A percentile compares a stretch with the other conserved stretches of the same genome.
These are phyloP conservation scores for Megalurothrips usitatus DNA, from an alignment of 2,888 invertebrate species.

Conservation along the genomic window DNA sequence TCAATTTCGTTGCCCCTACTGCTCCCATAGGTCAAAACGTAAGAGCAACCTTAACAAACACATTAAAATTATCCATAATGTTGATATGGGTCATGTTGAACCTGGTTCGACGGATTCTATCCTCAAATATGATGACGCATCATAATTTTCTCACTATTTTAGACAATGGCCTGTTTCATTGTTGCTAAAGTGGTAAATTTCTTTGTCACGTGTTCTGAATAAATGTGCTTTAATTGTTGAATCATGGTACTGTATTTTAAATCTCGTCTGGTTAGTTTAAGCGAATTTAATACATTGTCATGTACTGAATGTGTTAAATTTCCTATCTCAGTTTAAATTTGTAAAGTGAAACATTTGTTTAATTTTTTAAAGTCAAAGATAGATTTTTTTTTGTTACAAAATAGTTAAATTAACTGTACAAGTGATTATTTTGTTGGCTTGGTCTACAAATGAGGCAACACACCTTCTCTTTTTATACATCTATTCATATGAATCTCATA, in stretches of 20 bases:
- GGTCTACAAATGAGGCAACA: too few relatives aligned
- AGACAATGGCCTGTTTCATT: too few relatives aligned
- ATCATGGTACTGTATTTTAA: too few relatives aligned
- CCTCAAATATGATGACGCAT: not conserved
- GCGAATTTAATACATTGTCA: not conserved
- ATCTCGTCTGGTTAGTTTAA: not conserved
- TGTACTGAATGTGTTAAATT: not conserved
- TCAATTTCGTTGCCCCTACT: slow-evolving; percentile 45
- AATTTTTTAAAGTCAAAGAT: not conserved
- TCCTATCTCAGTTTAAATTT: not conserved
- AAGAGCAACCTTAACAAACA: slow-evolving; percentile 32
- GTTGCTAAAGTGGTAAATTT: too few relatives aligned
- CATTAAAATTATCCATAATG: slow-evolving; percentile 30
- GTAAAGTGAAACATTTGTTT: not conserved
- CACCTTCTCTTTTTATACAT: too few relatives aligned
- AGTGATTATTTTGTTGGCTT: too few relatives aligned
- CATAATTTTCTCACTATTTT: not conserved
- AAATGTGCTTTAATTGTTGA: too few relatives aligned
- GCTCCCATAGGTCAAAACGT: slow-evolving; percentile 38
- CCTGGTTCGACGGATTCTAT: not conserved
- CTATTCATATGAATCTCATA: too few relatives aligned
- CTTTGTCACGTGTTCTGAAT: too few relatives aligned
- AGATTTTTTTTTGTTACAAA: too few relatives aligned
- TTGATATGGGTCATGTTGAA: slow-evolving; percentile 17
- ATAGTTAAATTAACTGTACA: too few relatives aligned